Conservation (phyloP, 2,888 invertebrate species). For the Apamea anceps region DNA sequence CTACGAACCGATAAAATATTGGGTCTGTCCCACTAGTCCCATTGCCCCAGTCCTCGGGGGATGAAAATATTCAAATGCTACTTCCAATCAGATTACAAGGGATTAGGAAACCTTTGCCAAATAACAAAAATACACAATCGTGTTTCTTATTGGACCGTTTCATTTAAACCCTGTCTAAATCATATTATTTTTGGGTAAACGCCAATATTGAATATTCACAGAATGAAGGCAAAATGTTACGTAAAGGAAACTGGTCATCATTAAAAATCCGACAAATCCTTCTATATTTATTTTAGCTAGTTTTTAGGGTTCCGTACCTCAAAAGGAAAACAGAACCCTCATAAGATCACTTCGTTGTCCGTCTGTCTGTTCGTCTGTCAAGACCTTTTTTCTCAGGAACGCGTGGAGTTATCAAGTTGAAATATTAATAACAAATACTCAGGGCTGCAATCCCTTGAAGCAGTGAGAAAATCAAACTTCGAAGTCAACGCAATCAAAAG, state of each 20-base stretch:
- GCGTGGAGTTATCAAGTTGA: too few relatives aligned
- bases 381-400: too few relatives aligned
- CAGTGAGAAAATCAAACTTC: too few relatives aligned
- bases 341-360: too few relatives aligned
- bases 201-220: constrained; percentile 67
- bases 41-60: too few relatives aligned
- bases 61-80: not conserved
- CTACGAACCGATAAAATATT: not conserved
- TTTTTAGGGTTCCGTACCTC: not conserved
- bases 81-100: constrained; percentile 10
- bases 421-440: too few relatives aligned
- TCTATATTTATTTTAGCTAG: constrained; percentile 22
- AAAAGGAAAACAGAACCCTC: too few relatives aligned
- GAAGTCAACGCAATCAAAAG: too few relatives aligned
- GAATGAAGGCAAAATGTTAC: constrained; percentile 38
- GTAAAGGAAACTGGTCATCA: constrained; percentile 50
- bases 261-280: constrained; percentile 29
- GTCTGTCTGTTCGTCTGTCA: too few relatives aligned
- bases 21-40: too few relatives aligned
- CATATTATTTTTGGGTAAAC: constrained; percentile 67
- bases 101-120: constrained; percentile 38
- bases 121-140: constrained; percentile 3
- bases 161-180: constrained; percentile 50
- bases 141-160: constrained; percentile 34
- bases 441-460: too few relatives aligned